These are phyloP conservation scores for Aurelia coerulea DNA, from an alignment of 30 jellyfish, hydroid and myxozoan genomes.

Conservation along the genomic window DNA sequence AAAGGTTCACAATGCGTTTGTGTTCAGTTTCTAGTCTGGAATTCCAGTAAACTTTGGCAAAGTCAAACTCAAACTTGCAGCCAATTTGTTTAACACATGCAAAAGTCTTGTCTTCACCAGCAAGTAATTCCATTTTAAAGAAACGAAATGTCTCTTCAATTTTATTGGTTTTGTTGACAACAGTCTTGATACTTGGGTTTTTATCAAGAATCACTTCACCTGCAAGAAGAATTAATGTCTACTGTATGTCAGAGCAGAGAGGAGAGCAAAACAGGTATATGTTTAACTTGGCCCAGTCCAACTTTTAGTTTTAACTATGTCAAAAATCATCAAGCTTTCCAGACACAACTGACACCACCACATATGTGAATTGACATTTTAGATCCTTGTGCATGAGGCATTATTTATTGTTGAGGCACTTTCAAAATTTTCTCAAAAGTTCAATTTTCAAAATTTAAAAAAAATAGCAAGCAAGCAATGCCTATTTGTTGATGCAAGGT, in stretches of 20 bases:
- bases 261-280: neutral
- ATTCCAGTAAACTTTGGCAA: constrained; percentile 97
- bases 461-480: no score
- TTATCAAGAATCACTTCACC: constrained; percentile 91
- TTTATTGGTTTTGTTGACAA: constrained; percentile 86
- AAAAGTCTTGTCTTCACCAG: constrained; percentile 84
- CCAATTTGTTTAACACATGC: constrained; percentile 92
- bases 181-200: constrained; percentile 91
- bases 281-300: no score
- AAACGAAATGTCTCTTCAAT: constrained; percentile 91
- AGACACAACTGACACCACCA: no score
- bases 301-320: no score
- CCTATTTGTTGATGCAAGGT: no score
- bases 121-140: constrained; percentile 92
- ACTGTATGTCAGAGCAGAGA: neutral
- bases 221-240: constrained; percentile 20
- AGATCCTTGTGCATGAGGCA: no score
- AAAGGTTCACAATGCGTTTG: constrained; percentile 63
- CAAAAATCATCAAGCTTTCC: no score
- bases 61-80: constrained; percentile 90
- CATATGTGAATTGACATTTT: no score
- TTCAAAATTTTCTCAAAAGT: no score
- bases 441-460: no score
- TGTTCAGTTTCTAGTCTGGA: constrained; percentile 96
- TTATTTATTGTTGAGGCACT: no score